Evolutionary conservation across 1,140 invertebrate species (phyloP), one percentile per base, ranked within the genome.

Genomic region (Drosophila trapezifrons): DNA sequence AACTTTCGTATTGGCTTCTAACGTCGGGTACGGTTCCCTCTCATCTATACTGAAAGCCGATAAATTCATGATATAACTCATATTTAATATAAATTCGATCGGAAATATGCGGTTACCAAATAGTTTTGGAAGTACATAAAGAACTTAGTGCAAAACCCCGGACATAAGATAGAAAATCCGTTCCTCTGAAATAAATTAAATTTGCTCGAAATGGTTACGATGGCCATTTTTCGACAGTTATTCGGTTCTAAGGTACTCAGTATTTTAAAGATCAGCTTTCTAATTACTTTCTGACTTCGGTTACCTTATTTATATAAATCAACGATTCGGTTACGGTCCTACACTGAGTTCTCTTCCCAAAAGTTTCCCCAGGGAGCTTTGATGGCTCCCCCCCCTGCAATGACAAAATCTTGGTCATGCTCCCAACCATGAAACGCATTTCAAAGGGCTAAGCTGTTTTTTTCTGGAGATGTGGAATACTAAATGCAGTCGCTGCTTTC

Each of bases 401-500:
- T 56, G 63, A 60, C 47, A 78, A 73, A 69, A 78, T 78, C 84
- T 83, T 58, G 67, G 63, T 66, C 74, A 69, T 64, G 46, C n/a
- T 43, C 32, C 74, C 52, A 56, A n/a, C 62, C 42, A 38, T 12
- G n/a, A 55, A 65, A 60, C 66, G 51, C 55, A 59, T 75, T 66
- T 55, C 63, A 64, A 82, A 66, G 67, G 54, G 47, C 55, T 69
- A 46, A 51, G 59, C 45, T 51, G 40, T 20, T 55, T 25, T 57
- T 56, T 18, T 20, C 52, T 18, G 13, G 10, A 32, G 18, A 46
- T 49, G 20, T 57, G 55, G 46, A 49, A 38, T 56, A 58, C 70
- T 82, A 78, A 86, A 78, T 85, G 78, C 82, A 86, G 63, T 66
- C 27, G 46, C 66, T 22, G 32, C 15, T 74, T 38, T 66, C 32